Evolutionary conservation across 2,113 vertebrate species (phyloP), one percentile per base, ranked within the genome.

Genomic region (Zapornia atra): DNA sequence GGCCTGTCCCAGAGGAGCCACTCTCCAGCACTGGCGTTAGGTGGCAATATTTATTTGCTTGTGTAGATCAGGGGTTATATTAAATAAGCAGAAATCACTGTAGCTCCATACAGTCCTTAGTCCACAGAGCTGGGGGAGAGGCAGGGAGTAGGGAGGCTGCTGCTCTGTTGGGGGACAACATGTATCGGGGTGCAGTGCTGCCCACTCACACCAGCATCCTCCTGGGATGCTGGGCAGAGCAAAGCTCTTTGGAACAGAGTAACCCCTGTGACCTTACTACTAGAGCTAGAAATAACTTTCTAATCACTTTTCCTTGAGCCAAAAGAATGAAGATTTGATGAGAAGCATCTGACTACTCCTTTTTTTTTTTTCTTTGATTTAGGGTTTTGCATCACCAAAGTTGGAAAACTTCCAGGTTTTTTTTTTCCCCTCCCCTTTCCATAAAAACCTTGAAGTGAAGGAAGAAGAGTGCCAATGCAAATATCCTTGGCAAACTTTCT

Each of bases 291-390:
- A 96, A 95, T 92, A 94, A 93, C 75, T 93, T 96, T 81, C 69
- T 88, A 93, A 92, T 95, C 90, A 72, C 57, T 93, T 82, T 83
- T 94, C 33, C 80, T 94, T 93, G 90, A 96, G 93, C 83, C 57
- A 61, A 71, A 92, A 95, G 90, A 92, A 94, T 34, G 36, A 86
- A 89, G 83, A 57, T 82, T 69, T 94, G 83, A 94, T 84, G 77
- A 93, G 83, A 92, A 95, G 63, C 81, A 69, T 93, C 95, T 79
- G 83, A 96, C 61, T 68, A 65, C 60, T 86, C 3, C 9, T 69
- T 56, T 75, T 87, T 90, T 75, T 40, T 29, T 36, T 40, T 40
- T 33, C 82, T 82, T 89, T 86, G 15, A 75, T 95, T 88, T 88
- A 86, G 60, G 33, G 28, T 84, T 92, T 94, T 92, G 53, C 88